phyloP scores from a whole-genome alignment of 2,797 vertebrate species.

The Podarcis lilfordi region DNA sequence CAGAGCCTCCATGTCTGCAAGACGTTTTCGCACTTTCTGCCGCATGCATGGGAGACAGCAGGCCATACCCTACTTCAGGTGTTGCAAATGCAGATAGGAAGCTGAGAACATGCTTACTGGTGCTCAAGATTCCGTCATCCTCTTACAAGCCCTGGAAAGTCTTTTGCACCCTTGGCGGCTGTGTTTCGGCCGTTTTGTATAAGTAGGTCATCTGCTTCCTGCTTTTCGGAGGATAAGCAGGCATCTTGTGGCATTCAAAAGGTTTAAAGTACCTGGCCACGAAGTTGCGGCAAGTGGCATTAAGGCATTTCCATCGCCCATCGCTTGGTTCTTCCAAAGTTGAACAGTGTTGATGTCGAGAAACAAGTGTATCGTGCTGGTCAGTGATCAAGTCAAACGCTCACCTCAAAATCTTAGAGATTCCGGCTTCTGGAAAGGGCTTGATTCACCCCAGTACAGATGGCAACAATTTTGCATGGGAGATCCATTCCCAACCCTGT shows the following conservation, averaged over 20 bases:
- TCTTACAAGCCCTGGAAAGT: not conserved
- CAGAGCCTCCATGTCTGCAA: not conserved
- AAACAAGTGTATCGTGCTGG: conserved; percentile 48
- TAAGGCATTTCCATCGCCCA: conserved; percentile 31
- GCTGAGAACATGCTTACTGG: not conserved
- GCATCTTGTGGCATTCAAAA: not conserved
- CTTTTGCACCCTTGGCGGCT: not conserved
- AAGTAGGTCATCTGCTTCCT: not conserved
- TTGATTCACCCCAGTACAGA: not conserved
- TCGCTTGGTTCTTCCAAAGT: conserved; percentile 14
- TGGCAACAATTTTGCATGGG: too few species aligned
- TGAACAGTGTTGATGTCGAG: conserved; percentile 36
- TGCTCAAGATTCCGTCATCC: not conserved
- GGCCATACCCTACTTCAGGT: not conserved
- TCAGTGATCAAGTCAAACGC: conserved; percentile 55
- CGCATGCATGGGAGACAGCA: not conserved
- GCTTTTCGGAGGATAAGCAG: not conserved
- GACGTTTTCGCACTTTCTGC: not conserved
- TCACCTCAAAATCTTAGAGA: conserved; percentile 32
- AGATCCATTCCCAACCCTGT: too few species aligned
- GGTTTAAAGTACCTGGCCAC: not conserved
- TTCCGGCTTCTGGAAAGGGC: conserved; percentile 14
- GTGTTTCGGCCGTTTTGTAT: not conserved
- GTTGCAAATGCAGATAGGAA: not conserved
- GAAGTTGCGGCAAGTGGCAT: too few species aligned